Conservation (phyloP, 2,113 vertebrate species). For the Antennarius striatus region DNA sequence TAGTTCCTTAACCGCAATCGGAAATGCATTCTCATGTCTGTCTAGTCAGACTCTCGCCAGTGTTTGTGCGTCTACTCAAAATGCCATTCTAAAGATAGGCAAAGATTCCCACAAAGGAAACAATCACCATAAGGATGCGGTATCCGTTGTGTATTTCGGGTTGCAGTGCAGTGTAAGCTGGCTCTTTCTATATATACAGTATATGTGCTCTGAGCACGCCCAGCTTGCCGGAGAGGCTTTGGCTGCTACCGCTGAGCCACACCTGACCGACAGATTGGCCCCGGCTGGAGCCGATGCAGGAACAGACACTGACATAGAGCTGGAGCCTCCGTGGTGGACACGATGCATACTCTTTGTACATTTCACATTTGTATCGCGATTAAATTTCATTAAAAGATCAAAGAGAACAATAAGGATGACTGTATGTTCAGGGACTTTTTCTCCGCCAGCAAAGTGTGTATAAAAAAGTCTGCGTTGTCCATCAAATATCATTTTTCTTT, state of each 20-base stretch:
- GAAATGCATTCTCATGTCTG: too few species aligned
- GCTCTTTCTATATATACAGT: conserved; percentile 15
- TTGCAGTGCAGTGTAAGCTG: conserved; percentile 15
- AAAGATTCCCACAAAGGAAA: neutral
- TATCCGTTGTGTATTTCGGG: neutral
- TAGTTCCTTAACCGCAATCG: too few species aligned
- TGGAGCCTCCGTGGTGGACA: conserved; percentile 11
- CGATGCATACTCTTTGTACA: too few species aligned
- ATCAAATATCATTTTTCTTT: too few species aligned
- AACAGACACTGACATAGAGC: conserved; percentile 39
- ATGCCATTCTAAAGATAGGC: too few species aligned
- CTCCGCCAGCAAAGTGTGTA: too few species aligned
- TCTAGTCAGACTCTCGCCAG: too few species aligned
- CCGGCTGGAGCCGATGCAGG: conserved; percentile 58
- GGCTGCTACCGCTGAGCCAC: conserved; percentile 57
- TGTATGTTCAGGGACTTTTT: too few species aligned
- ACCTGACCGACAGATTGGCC: conserved; percentile 77
- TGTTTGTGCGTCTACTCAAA: too few species aligned
- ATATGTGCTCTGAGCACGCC: conserved; percentile 42
- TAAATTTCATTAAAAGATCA: neutral
- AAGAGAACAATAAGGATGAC: neutral
- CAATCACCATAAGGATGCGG: neutral
- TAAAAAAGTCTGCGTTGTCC: too few species aligned
- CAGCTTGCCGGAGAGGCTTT: conserved; percentile 48
- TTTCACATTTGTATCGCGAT: too few species aligned